A percentile compares a stretch with the other conserved stretches of the same genome.
These are phyloP conservation scores for Pseudolaguvia tuberculata DNA, from an alignment of 2,113 vertebrate genomes.

Conservation along the genomic window DNA sequence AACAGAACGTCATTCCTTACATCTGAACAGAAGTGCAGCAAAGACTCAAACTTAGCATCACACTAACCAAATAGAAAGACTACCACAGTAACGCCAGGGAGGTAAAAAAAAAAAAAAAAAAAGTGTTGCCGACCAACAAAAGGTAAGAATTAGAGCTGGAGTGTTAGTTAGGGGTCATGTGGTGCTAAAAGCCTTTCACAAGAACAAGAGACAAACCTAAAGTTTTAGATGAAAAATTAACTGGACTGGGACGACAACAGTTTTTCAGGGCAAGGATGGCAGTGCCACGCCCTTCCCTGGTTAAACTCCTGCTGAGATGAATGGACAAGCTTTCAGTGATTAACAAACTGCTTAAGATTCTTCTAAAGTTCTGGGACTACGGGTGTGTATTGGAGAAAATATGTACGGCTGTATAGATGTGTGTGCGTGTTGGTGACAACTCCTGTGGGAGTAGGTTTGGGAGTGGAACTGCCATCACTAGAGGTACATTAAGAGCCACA, in stretches of 20 bases:
- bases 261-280: slow-evolving; percentile 60
- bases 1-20: slow-evolving; percentile 65
- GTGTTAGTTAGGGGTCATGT: slow-evolving; percentile 66
- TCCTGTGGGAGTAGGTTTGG: slow-evolving; percentile 49
- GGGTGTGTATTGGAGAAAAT: neutral
- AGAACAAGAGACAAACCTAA: slow-evolving; percentile 61
- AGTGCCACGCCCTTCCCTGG: slow-evolving; percentile 55
- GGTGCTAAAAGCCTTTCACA: slow-evolving; percentile 71
- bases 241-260: slow-evolving; percentile 39
- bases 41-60: slow-evolving; percentile 66
- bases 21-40: slow-evolving; percentile 63
- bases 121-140: slow-evolving; percentile 54
- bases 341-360: slow-evolving; percentile 17
- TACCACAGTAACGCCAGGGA: slow-evolving; percentile 22
- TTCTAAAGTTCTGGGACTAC: no score
- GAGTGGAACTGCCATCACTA: slow-evolving; percentile 59
- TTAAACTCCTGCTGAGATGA: neutral
- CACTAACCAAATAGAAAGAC: slow-evolving; percentile 40
- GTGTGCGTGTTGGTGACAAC: slow-evolving; percentile 13
- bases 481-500: slow-evolving; percentile 70
- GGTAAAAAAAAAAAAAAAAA: no score
- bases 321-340: slow-evolving; percentile 6
- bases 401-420: neutral
- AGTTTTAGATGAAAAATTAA: no score
- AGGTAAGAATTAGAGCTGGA: slow-evolving; percentile 61